Percentiles rank a stretch among this genome's conserved stretches.
These are phyloP conservation scores for Pachyuromys duprasi DNA, from an alignment of 2,797 vertebrate genomes.

Conservation along the genomic window DNA sequence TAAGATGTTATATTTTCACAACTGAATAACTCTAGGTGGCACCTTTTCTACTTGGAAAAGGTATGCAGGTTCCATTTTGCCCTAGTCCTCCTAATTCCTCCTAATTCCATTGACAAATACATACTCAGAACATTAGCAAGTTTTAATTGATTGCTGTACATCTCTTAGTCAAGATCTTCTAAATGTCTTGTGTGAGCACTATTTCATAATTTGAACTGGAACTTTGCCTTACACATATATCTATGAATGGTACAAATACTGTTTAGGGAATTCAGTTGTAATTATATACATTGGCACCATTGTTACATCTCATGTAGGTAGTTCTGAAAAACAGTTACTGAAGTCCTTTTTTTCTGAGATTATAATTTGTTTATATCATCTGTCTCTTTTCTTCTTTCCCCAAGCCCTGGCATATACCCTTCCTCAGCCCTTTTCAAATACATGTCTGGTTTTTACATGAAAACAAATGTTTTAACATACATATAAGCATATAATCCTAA, in stretches of 20 bases:
- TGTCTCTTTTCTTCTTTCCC: neutral
- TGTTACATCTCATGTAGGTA: neutral
- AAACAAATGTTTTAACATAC: neutral
- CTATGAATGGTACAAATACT: neutral
- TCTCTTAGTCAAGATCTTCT: neutral
- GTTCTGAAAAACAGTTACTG: neutral
- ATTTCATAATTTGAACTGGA: neutral
- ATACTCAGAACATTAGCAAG: neutral
- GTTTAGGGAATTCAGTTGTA: neutral
- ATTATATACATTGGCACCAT: neutral
- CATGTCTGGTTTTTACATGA: neutral
- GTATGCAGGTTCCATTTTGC: neutral
- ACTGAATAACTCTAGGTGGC: neutral
- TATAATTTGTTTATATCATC: neutral
- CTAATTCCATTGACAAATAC: neutral
- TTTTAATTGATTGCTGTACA: neutral
- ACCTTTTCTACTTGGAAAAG: neutral
- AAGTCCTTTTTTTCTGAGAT: neutral
- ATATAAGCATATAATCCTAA: neutral
- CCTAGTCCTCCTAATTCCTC: neutral
- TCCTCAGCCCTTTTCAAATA: neutral
- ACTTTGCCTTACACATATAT: neutral
- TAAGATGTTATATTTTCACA: neutral
- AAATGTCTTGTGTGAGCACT: neutral
- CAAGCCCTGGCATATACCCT: neutral